Percentiles rank a stretch among this genome's conserved stretches.
Evolutionary conservation across 2,113 vertebrate genomes (phyloP).

Genomic region (Enhydra lutris): DNA sequence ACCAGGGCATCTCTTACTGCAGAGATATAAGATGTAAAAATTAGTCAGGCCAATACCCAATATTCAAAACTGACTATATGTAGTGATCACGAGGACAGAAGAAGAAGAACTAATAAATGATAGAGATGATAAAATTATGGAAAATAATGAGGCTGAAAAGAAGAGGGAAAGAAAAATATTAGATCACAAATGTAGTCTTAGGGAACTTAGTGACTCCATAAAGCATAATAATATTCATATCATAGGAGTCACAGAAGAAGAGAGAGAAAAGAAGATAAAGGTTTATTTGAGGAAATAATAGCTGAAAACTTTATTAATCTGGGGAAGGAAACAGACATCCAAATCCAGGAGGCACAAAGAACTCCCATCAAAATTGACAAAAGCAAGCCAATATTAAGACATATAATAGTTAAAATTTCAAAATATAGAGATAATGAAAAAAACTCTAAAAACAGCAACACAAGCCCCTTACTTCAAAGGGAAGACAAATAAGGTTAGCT

Average conservation of each 20-base stretch:
- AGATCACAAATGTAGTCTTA: background rate
- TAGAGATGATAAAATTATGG: background rate
- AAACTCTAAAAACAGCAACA: background rate
- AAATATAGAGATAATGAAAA: background rate
- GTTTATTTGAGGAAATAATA: background rate
- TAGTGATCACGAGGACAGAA: background rate
- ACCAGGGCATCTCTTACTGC: background rate
- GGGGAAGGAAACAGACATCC: background rate
- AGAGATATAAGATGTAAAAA: background rate
- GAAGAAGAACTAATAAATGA: background rate
- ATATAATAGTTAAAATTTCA: background rate
- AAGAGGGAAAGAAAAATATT: background rate
- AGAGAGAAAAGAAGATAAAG: background rate
- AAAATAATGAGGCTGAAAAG: background rate
- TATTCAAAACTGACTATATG: background rate
- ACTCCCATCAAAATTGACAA: background rate
- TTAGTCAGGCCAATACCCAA: background rate
- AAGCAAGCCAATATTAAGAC: background rate
- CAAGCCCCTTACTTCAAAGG: background rate
- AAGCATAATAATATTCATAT: background rate
- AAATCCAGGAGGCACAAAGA: background rate
- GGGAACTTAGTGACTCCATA: background rate
- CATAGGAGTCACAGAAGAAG: background rate
- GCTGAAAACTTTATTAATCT: background rate
- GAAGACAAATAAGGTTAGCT: background rate